Conservation (phyloP, 2,888 invertebrate genomes). For the Amblyteles armatorius region DNA sequence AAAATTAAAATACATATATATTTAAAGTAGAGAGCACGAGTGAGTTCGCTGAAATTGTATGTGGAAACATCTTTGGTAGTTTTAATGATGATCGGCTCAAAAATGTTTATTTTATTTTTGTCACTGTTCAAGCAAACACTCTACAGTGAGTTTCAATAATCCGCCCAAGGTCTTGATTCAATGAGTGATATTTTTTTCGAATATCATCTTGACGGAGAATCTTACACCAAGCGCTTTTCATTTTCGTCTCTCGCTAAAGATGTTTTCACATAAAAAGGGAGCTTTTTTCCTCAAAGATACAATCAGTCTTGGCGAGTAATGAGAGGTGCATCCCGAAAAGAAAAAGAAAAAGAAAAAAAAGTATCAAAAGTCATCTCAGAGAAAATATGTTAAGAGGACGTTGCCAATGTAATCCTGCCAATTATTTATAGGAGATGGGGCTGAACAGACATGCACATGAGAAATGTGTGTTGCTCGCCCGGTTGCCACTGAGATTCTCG, state of each 20-base stretch:
- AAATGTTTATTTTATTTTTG: no score
- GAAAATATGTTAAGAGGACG: slow-evolving; percentile 75
- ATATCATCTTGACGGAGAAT: background rate
- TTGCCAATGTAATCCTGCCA: slow-evolving; percentile 83
- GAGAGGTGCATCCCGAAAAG: slow-evolving; percentile 24
- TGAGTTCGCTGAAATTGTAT: no score
- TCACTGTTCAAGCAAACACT: no score
- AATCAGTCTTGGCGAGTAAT: background rate
- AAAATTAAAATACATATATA: no score
- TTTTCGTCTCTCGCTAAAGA: background rate
- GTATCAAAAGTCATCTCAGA: slow-evolving; percentile 63
- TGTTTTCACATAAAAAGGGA: slow-evolving; percentile 48
- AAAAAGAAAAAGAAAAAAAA: slow-evolving; percentile 47
- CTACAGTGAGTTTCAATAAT: no score
- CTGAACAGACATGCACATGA: slow-evolving; percentile 80
- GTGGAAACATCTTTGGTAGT: no score
- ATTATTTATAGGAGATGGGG: slow-evolving; percentile 85
- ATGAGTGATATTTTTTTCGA: background rate
- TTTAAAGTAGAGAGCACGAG: no score
- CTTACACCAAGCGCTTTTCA: background rate
- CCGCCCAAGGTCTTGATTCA: no score
- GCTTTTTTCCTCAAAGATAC: slow-evolving; percentile 17
- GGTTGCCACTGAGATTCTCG: slow-evolving; percentile 82
- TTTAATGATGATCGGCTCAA: no score
- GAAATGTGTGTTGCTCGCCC: slow-evolving; percentile 75